Base-by-base conservation (phyloP, 2,888 invertebrate genomes). In the Cinara cedri region DNA sequence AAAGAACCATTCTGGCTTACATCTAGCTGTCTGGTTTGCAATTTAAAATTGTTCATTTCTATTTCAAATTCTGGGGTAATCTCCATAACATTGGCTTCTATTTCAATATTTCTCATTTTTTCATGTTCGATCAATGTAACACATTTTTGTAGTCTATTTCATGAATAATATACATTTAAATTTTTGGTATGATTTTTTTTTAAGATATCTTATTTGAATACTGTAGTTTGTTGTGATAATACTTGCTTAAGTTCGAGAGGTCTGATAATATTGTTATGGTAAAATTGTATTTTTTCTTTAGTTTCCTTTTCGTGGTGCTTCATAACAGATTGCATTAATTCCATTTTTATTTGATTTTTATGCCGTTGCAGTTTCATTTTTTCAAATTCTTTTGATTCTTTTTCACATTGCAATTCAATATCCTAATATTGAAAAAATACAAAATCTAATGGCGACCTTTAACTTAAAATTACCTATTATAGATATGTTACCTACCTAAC, bases 201-300 rank as follows among this genome's bases (percentile, higher is more conserved):
- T n/a, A n/a, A n/a, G n/a, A n/a, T n/a, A n/a, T n/a, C n/a, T 63
- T 14, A 16, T 51, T 42, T 34, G 3, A 34, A 34, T 24, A 19
- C 1, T 19, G 19, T 19, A 34, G n/a, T 57, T 14, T 3, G 9
- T 11, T 10, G 8, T 16, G 11, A n/a, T 60, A 26, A n/a, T n/a
- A 34, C 34, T 72, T 63, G 24, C 74, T 74, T 74, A 0, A 54
- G 51, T 63, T 74, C 74, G 11, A 74, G 74, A 34, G 74, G 74
- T 54, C 9, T 19, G 1, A 74, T 63, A 8, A 74, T n/a, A 21
- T 42, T 46, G 34, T 74, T 21, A 11, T 42, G 51, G 26, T 74
- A 74, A 54, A 63, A 74, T 60, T 74, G 21, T 24, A 74, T 42
- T 74, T 74, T 74, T 74, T 74, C 51, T 74, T 19, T 62, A 6